phyloP scores from a whole-genome alignment of 37 sponge, comb jelly and placozoan species.

The Bolinopsis microptera region DNA sequence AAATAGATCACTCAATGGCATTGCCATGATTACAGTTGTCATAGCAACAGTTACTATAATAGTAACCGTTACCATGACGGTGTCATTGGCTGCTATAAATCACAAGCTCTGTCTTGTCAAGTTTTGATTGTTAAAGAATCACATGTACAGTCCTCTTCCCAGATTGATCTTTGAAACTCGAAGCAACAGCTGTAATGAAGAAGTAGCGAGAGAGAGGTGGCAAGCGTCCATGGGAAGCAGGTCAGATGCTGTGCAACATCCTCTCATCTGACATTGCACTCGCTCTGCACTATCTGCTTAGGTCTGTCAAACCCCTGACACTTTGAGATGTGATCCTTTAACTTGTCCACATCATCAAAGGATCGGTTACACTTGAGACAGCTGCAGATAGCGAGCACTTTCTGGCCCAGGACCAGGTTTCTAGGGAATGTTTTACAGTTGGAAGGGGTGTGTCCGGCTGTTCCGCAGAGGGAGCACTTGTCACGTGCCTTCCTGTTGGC shows the following conservation, averaged over 20 bases:
- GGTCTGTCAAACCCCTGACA: constrained; percentile 14
- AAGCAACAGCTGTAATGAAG: too few relatives aligned
- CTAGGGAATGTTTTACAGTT: neutral
- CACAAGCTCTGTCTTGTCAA: neutral
- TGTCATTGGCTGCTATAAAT: neutral
- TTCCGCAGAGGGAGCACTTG: constrained; percentile 6
- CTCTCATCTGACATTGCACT: constrained; percentile 57
- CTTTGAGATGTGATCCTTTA: constrained; percentile 8
- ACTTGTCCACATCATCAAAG: constrained; percentile 45
- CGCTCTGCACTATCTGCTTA: neutral
- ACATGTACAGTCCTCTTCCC: neutral
- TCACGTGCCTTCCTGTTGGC: neutral
- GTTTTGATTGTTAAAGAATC: neutral
- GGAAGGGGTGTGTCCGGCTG: neutral
- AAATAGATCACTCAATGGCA: constrained; percentile 1
- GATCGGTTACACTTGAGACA: constrained; percentile 23
- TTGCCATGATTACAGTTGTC: too few relatives aligned
- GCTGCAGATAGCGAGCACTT: constrained; percentile 43
- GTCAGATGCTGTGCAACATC: neutral
- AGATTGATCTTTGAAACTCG: too few relatives aligned
- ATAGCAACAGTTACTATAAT: too few relatives aligned
- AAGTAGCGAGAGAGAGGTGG: neutral
- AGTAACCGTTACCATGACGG: too few relatives aligned
- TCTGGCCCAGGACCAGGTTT: constrained; percentile 20
- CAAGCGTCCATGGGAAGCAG: neutral